phyloP scores from a whole-genome alignment of 2,797 vertebrate genomes.

The Crenuchus spilurus region DNA sequence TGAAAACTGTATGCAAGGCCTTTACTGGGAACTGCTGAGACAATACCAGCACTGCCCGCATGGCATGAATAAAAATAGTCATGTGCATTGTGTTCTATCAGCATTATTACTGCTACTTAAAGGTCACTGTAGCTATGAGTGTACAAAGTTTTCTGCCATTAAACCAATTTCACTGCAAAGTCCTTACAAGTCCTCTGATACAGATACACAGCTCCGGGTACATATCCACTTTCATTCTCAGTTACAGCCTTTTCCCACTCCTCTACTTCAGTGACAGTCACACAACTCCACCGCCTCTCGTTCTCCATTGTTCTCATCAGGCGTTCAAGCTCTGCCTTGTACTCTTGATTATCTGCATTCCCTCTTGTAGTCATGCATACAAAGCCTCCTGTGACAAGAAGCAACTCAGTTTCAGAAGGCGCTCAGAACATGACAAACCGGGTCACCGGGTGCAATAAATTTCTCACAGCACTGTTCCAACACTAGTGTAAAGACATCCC shows the following conservation, averaged over 20 bases:
- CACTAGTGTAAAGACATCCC: no score
- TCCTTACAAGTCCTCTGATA: conserved; percentile 67
- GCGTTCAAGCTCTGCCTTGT: conserved; percentile 78
- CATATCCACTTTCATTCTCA: conserved; percentile 76
- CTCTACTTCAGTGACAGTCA: conserved; percentile 74
- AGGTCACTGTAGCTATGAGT: not conserved
- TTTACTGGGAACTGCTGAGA: no score
- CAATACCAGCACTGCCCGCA: no score
- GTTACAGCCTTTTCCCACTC: conserved; percentile 85
- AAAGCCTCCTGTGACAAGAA: conserved; percentile 79
- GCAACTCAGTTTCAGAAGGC: not conserved
- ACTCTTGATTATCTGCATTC: conserved; percentile 78
- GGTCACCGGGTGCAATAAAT: no score
- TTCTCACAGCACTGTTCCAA: no score
- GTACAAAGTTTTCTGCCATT: not conserved
- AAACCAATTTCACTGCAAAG: not conserved
- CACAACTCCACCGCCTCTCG: conserved; percentile 73
- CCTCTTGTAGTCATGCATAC: conserved; percentile 88
- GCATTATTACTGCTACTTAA: not conserved
- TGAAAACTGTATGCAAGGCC: no score
- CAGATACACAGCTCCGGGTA: conserved; percentile 80
- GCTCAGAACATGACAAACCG: not conserved
- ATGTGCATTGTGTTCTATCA: no score
- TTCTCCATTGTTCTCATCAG: conserved; percentile 74
- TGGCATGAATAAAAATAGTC: no score